phyloP scores from a whole-genome alignment of 2,888 invertebrate genomes.

The Epirrhoe alternata region DNA sequence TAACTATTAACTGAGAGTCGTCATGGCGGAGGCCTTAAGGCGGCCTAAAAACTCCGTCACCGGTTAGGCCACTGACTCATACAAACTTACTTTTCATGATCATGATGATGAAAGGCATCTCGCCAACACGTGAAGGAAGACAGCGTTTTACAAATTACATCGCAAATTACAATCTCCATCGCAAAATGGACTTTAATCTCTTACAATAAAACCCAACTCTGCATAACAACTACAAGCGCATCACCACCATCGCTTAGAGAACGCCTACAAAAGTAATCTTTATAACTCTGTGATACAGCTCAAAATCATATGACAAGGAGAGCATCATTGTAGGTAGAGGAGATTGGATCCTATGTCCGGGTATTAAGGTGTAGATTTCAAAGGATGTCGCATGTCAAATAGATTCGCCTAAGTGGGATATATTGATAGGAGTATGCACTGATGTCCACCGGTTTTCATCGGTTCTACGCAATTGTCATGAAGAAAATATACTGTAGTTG shows the following conservation, averaged over 20 bases:
- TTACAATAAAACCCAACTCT: constrained; percentile 36
- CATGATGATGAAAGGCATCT: not conserved
- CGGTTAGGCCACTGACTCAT: no score
- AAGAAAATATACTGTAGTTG: not conserved
- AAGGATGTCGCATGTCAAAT: constrained; percentile 25
- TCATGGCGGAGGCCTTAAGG: no score
- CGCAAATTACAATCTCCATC: constrained; percentile 51
- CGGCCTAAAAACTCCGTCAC: no score
- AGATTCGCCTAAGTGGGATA: constrained; percentile 61
- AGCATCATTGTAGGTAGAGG: not conserved
- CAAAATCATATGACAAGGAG: not conserved
- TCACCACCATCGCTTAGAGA: not conserved
- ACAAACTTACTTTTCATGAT: no score
- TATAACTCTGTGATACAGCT: not conserved
- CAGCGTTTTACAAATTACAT: constrained; percentile 57
- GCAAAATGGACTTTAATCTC: constrained; percentile 50
- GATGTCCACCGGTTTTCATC: constrained; percentile 51
- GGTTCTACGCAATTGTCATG: constrained; percentile 19
- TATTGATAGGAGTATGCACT: constrained; percentile 63
- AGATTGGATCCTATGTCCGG: constrained; percentile 22
- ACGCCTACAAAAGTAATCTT: not conserved
- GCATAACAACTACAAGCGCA: not conserved
- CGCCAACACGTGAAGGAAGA: constrained; percentile 62
- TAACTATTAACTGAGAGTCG: no score
- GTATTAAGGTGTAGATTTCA: constrained; percentile 19